Percentiles rank a stretch among this genome's conserved stretches.
These are phyloP conservation scores for Macropodus opercularis DNA, from an alignment of 2,797 vertebrate species.

Conservation along the genomic window DNA sequence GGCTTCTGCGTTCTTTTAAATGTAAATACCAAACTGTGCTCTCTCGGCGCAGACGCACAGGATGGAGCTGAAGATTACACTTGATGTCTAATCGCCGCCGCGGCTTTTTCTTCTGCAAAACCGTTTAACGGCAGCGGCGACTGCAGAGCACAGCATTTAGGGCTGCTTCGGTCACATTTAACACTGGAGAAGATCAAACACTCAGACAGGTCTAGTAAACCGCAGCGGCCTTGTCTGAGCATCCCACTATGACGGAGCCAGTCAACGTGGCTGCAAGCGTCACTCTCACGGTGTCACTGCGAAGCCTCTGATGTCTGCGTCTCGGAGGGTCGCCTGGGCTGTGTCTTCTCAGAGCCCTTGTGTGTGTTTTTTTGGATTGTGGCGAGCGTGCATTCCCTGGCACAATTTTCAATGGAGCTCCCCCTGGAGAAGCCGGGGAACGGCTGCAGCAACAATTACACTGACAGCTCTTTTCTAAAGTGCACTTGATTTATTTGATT, in stretches of 20 bases:
- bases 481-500: conserved; percentile 82
- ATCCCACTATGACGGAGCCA: conserved; percentile 31
- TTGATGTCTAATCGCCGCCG: conserved; percentile 52
- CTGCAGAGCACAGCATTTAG: conserved; percentile 31
- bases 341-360: conserved; percentile 43
- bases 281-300: conserved; percentile 27
- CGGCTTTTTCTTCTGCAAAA: conserved; percentile 48
- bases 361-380: conserved; percentile 40
- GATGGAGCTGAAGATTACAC: conserved; percentile 57
- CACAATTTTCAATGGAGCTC: conserved; percentile 68
- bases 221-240: conserved; percentile 42
- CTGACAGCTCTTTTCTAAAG: conserved; percentile 80
- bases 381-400: conserved; percentile 64
- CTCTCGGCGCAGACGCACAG: conserved; percentile 41
- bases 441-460: conserved; percentile 76
- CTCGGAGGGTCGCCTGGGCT: conserved; percentile 27
- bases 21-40: conserved; percentile 72
- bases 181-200: conserved; percentile 54
- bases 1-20: conserved; percentile 63
- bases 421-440: conserved; percentile 67
- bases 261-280: conserved; percentile 25
- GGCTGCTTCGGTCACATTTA: conserved; percentile 58
- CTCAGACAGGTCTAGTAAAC: conserved; percentile 20
- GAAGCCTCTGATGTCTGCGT: conserved; percentile 52
- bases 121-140: conserved; percentile 36